Conservation (phyloP, 2,888 invertebrate species). For the Pristionchus arcanus region DNA sequence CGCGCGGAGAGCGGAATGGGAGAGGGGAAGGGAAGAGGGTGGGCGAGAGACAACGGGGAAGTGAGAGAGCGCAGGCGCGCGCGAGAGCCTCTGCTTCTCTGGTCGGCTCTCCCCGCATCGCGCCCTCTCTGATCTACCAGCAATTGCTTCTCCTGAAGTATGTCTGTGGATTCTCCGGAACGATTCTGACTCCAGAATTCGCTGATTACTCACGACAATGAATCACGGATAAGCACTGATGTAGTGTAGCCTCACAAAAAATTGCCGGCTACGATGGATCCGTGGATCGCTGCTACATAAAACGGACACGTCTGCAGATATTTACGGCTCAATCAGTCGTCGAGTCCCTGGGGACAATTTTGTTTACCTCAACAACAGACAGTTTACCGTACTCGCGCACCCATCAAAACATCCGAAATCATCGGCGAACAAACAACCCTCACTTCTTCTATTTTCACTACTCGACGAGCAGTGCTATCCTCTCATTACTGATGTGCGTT, state of each 20-base stretch:
- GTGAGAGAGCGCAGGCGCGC: not conserved
- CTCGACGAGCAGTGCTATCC: not conserved
- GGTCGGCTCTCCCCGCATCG: not conserved
- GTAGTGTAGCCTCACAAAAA: not conserved
- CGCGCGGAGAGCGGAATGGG: not conserved
- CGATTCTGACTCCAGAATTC: not conserved
- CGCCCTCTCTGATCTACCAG: not conserved
- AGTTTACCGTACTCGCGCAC: not conserved
- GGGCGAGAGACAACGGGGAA: not conserved
- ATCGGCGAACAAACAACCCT: not conserved
- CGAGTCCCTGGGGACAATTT: not conserved
- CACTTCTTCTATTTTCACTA: not conserved
- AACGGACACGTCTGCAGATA: not conserved
- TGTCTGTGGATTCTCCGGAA: not conserved
- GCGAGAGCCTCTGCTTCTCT: conserved; percentile 19
- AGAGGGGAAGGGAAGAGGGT: not conserved
- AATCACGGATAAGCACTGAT: not conserved
- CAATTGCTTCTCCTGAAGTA: not conserved
- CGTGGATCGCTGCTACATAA: not conserved
- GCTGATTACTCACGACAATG: not conserved
- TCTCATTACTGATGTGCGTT: not conserved
- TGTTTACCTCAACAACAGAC: not conserved
- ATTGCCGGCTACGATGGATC: not conserved
- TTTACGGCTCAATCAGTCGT: not conserved
- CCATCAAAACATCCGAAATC: conserved; percentile 29